Evolutionary conservation across 2,888 invertebrate species (phyloP).

Genomic region (Scelioninae gen. 2): DNA sequence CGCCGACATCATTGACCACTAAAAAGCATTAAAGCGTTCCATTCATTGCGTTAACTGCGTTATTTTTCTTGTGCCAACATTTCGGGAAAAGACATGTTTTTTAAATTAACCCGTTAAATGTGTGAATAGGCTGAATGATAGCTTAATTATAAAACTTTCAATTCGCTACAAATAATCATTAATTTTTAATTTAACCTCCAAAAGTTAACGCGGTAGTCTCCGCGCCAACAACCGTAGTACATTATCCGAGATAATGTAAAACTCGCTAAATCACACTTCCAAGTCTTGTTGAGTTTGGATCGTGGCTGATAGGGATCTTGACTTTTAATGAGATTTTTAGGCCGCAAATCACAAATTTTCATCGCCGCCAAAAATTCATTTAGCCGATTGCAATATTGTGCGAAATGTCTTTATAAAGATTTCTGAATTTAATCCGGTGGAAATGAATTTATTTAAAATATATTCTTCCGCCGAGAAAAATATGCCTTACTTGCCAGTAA

Average conservation of each 20-base stretch:
- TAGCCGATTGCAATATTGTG: background rate
- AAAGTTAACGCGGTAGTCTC: no score
- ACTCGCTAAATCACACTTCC: slow-evolving; percentile 22
- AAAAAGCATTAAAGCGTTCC: slow-evolving; percentile 22
- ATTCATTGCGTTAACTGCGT: slow-evolving; percentile 12
- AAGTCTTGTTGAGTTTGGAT: slow-evolving; percentile 23
- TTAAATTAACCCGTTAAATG: background rate
- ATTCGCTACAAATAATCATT: slow-evolving; percentile 5
- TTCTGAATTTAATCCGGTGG: no score
- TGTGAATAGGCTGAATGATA: background rate
- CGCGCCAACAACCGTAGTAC: no score
- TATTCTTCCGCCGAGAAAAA: no score
- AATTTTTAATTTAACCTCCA: slow-evolving; percentile 7
- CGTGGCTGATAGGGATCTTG: slow-evolving; percentile 25
- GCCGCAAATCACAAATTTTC: slow-evolving; percentile 32
- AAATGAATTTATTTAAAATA: no score
- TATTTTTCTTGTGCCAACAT: slow-evolving; percentile 5
- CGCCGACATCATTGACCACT: slow-evolving; percentile 29
- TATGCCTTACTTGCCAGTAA: no score
- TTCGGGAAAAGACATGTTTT: slow-evolving; percentile 2
- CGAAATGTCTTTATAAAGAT: no score
- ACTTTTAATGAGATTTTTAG: slow-evolving; percentile 42
- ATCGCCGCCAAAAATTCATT: slow-evolving; percentile 18
- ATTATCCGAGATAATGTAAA: no score
- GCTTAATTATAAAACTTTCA: slow-evolving; percentile 13